Evolutionary conservation across 2,888 invertebrate species (phyloP).

Genomic region (Tiliacea aurago): DNA sequence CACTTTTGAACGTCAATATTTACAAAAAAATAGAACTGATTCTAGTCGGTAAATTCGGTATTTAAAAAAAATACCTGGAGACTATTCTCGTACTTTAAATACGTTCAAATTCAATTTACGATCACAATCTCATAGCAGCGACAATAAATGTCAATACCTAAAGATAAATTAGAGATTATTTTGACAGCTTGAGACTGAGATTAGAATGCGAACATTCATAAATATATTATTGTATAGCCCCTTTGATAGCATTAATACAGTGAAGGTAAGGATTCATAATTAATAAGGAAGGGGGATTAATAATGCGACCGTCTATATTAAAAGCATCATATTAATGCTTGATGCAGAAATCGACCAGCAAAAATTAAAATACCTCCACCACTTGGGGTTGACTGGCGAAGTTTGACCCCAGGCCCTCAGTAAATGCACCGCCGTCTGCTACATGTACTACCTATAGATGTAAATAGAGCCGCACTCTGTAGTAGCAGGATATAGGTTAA

Average conservation of each 20-base stretch:
- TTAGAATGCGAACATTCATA: not conserved
- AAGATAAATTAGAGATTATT: not conserved
- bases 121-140: not conserved
- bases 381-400: not conserved
- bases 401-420: not conserved
- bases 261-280: no score
- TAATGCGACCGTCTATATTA: no score
- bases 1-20: no score
- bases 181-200: not conserved
- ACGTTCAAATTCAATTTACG: not conserved
- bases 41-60: not conserved
- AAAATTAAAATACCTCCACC: not conserved
- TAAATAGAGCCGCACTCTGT: not conserved
- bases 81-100: not conserved
- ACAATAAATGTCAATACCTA: not conserved
- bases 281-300: no score
- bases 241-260: not conserved
- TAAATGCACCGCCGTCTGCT: constrained; percentile 1
- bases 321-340: not conserved
- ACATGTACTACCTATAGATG: not conserved
- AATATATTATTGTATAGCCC: not conserved
- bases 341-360: not conserved
- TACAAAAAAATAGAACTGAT: no score
- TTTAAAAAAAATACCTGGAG: not conserved
- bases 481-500: constrained; percentile 34